A percentile compares a stretch with the other conserved stretches of the same genome.
Conservation (phyloP, 2,888 invertebrate genomes). For the Antheraea yamamai region DNA sequence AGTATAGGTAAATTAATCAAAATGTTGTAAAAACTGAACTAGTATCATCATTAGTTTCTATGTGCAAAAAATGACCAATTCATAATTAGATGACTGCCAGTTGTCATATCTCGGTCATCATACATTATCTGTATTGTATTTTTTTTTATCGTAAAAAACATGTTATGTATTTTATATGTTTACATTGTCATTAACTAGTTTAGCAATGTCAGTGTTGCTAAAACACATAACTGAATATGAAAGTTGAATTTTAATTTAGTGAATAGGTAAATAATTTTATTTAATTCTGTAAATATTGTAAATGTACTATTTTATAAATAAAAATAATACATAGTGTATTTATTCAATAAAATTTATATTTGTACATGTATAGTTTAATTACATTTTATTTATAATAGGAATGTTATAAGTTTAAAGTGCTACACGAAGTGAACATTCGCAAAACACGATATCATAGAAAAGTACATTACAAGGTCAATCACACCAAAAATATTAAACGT, state of each 20-base stretch:
- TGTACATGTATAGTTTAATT: neutral
- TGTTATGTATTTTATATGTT: neutral
- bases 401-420: neutral
- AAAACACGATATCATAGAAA: neutral
- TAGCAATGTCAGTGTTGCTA: neutral
- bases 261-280: neutral
- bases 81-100: neutral
- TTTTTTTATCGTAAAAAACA: too few relatives aligned
- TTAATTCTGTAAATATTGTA: neutral
- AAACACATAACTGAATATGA: neutral
- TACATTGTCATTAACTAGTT: neutral
- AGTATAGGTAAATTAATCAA: too few relatives aligned
- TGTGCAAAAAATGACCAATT: neutral
- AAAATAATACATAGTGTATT: neutral
- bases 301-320: neutral
- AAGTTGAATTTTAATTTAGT: neutral
- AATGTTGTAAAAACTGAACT: too few relatives aligned
- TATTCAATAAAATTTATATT: neutral
- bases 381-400: neutral
- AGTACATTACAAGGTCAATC: neutral
- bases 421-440: neutral
- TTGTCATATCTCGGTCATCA: neutral
- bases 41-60: too few relatives aligned
- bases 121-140: neutral
- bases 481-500: neutral